phyloP scores from a whole-genome alignment of 2,888 invertebrate genomes.

The Orthonevra nobilis region DNA sequence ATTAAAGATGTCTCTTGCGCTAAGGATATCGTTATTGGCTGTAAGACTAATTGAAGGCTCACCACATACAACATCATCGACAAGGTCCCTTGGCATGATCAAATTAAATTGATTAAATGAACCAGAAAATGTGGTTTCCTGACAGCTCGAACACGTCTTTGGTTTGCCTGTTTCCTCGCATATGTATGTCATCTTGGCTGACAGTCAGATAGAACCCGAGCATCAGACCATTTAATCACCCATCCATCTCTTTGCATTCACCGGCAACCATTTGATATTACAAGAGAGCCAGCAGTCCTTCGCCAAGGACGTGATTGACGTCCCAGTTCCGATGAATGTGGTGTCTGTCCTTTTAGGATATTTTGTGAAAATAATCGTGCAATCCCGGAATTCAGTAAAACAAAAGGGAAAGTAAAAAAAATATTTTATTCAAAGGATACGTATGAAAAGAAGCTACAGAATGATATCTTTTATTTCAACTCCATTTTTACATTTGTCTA shows the following conservation, averaged over 20 bases:
- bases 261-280: background rate
- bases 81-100: background rate
- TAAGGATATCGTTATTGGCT: background rate
- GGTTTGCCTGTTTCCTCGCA: too few relatives aligned
- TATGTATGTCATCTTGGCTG: constrained; percentile 1
- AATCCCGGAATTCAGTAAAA: too few relatives aligned
- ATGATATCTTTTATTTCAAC: too few relatives aligned
- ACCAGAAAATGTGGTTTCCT: background rate
- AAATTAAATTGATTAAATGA: constrained; percentile 10
- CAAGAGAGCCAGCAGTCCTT: background rate
- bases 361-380: constrained; percentile 1
- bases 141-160: background rate
- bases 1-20: too few relatives aligned
- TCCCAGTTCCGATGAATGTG: background rate
- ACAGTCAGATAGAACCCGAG: background rate
- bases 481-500: too few relatives aligned
- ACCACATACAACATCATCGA: background rate
- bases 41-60: background rate
- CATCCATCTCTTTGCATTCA: constrained; percentile 1
- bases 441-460: too few relatives aligned
- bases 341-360: background rate
- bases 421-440: too few relatives aligned
- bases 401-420: constrained; percentile 7
- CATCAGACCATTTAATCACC: constrained; percentile 5
- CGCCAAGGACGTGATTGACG: constrained; percentile 7